Conservation (phyloP, 2,888 invertebrate genomes). For the Pyralis farinalis region DNA sequence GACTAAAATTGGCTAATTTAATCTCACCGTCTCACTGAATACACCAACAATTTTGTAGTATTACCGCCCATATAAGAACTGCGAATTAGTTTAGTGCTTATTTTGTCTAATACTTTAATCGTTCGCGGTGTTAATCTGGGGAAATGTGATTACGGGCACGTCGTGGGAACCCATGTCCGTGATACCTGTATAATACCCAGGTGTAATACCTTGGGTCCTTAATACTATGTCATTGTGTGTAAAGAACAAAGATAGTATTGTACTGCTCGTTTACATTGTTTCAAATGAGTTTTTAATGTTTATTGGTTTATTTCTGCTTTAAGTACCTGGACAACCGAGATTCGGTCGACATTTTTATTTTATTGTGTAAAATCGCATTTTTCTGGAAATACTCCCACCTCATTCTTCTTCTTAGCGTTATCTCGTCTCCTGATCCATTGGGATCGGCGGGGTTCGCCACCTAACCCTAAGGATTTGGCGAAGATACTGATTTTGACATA, state of each 20-base stretch:
- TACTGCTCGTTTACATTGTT: slow-evolving; percentile 26
- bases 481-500: too few relatives aligned
- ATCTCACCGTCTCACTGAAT: too few relatives aligned
- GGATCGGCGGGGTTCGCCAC: too few relatives aligned
- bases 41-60: background rate
- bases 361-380: too few relatives aligned
- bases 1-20: background rate
- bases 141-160: slow-evolving; percentile 10
- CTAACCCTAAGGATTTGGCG: too few relatives aligned
- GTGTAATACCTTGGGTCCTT: slow-evolving; percentile 19
- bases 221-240: slow-evolving; percentile 21
- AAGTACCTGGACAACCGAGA: too few relatives aligned
- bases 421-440: too few relatives aligned
- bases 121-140: slow-evolving; percentile 13
- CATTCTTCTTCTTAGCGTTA: too few relatives aligned
- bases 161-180: slow-evolving; percentile 22
- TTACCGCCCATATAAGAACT: background rate
- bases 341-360: too few relatives aligned
- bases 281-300: slow-evolving; percentile 24
- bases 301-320: slow-evolving; percentile 7
- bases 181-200: slow-evolving; percentile 6
- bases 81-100: background rate
- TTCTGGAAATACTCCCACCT: too few relatives aligned
- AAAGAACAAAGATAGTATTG: slow-evolving; percentile 31
- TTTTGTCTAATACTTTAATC: slow-evolving; percentile 10